A percentile compares a stretch with the other conserved stretches of the same genome.
Conservation (phyloP, 2,888 invertebrate genomes). For the Tetramorium bicarinatum region DNA sequence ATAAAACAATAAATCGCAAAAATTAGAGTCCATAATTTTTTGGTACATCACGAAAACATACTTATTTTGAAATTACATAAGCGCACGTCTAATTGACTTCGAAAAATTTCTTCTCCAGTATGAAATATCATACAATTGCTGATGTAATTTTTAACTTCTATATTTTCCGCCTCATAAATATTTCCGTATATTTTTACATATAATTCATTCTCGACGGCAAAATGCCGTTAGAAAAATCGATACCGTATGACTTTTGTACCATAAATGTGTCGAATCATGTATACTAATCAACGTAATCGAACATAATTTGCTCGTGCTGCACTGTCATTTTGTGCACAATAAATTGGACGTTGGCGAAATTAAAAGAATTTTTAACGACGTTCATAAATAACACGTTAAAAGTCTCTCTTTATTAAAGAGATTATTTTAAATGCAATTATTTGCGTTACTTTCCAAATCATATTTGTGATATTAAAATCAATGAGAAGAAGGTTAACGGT, state of each 20-base stretch:
- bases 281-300: constrained; percentile 48
- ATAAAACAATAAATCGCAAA: constrained; percentile 12
- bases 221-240: constrained; percentile 34
- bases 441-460: background rate
- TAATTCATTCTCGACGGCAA: constrained; percentile 11
- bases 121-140: background rate
- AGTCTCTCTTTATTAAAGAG: background rate
- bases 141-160: background rate
- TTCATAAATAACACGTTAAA: background rate
- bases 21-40: background rate
- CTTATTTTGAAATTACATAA: background rate
- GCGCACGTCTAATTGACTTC: background rate
- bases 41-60: background rate
- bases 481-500: background rate
- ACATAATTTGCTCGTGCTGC: constrained; percentile 9
- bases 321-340: constrained; percentile 18
- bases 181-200: constrained; percentile 13
- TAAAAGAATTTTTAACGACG: constrained; percentile 8
- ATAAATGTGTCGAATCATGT: constrained; percentile 7
- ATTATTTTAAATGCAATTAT: background rate
- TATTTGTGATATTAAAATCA: background rate
- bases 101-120: background rate
- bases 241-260: background rate
- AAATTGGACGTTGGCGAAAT: constrained; percentile 12
- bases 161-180: constrained; percentile 13